Percentiles rank a stretch among this genome's conserved stretches.
These are phyloP conservation scores for Nudaria mundana DNA, from an alignment of 2,888 invertebrate species.

Conservation along the genomic window DNA sequence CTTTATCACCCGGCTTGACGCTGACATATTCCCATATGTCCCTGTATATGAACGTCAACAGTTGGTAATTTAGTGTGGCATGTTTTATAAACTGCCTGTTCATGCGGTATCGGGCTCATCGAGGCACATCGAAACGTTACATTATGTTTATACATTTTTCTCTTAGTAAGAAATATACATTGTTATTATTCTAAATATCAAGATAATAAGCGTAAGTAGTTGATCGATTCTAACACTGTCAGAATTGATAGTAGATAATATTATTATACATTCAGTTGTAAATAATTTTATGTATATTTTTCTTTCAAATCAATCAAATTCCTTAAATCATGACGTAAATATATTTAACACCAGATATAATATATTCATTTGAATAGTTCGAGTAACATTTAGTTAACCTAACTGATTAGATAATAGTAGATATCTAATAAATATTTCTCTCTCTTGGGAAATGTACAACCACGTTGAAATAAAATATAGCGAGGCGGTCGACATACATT, in stretches of 20 bases:
- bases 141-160: slow-evolving; percentile 59
- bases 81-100: slow-evolving; percentile 4
- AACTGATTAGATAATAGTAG: slow-evolving; percentile 43
- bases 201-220: slow-evolving; percentile 78
- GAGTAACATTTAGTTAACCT: slow-evolving; percentile 45
- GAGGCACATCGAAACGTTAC: slow-evolving; percentile 70
- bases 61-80: not conserved
- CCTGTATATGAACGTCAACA: not conserved
- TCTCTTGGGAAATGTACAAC: slow-evolving; percentile 71
- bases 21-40: too few species aligned
- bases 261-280: slow-evolving; percentile 41
- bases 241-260: slow-evolving; percentile 47
- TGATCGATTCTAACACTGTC: slow-evolving; percentile 56
- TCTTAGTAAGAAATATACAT: slow-evolving; percentile 67
- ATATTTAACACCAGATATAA: slow-evolving; percentile 49
- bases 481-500: slow-evolving; percentile 11
- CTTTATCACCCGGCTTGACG: too few species aligned
- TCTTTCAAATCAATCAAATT: slow-evolving; percentile 45
- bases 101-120: slow-evolving; percentile 51
- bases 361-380: slow-evolving; percentile 44
- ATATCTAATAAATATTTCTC: slow-evolving; percentile 58
- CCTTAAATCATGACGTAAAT: slow-evolving; percentile 62
- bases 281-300: slow-evolving; percentile 38
- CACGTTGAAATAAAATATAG: slow-evolving; percentile 32
- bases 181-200: slow-evolving; percentile 67